Conservation (phyloP, 2,888 invertebrate genomes). For the Rotaria sp. region DNA sequence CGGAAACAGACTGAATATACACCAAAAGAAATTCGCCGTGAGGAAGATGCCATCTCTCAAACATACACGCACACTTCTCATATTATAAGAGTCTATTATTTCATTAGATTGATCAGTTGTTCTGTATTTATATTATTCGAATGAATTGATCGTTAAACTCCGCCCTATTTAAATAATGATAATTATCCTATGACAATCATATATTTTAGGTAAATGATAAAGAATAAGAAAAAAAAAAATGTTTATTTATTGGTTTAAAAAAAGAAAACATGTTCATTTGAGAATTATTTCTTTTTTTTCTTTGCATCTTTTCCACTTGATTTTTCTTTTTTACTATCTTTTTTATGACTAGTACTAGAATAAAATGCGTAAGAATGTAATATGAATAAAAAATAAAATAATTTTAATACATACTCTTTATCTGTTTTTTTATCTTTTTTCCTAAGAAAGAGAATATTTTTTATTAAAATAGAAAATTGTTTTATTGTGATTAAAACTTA, state of each 20-base stretch:
- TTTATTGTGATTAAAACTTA: neutral
- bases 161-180: neutral
- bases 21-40: neutral
- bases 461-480: neutral
- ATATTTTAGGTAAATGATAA: neutral
- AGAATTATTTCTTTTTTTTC: constrained; percentile 1
- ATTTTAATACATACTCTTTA: neutral
- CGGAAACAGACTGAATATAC: neutral
- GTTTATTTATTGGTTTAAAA: neutral
- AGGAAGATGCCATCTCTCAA: neutral
- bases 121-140: too few relatives aligned
- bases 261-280: neutral
- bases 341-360: neutral
- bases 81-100: neutral
- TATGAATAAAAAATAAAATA: neutral
- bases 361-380: neutral
- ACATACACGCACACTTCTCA: neutral
- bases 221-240: neutral
- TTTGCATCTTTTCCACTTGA: neutral
- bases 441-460: neutral
- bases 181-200: neutral
- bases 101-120: neutral
- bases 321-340: constrained; percentile 16
- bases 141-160: neutral
- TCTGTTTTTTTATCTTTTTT: constrained; percentile 2